Evolutionary conservation across 2,888 invertebrate genomes (phyloP).

Genomic region (Agrotis segetum): DNA sequence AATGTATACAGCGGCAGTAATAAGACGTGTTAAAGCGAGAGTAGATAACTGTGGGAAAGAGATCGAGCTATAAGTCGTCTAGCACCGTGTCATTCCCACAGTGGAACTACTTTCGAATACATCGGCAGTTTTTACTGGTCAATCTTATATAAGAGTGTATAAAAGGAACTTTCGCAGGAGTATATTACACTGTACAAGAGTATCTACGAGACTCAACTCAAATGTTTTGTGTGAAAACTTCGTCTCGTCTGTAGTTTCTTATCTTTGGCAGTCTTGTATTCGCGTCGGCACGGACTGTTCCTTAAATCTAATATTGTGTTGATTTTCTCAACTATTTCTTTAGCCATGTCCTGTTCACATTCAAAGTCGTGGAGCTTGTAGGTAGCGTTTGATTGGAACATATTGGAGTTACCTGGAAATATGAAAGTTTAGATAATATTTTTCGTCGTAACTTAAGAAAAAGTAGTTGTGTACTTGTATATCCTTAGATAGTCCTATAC

Average conservation of each 20-base stretch:
- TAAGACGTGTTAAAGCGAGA: no score
- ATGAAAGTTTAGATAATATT: background rate
- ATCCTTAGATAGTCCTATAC: no score
- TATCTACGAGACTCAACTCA: conserved; percentile 76
- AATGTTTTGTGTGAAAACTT: conserved; percentile 90
- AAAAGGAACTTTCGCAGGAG: conserved; percentile 64
- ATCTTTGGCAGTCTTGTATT: conserved; percentile 95
- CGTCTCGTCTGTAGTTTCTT: conserved; percentile 92
- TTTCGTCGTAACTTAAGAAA: background rate
- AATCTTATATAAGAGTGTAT: conserved; percentile 61
- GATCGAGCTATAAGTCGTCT: no score
- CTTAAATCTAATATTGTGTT: conserved; percentile 96
- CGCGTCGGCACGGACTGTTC: conserved; percentile 95
- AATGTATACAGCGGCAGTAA: conserved; percentile 32
- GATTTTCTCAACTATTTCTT: conserved; percentile 96
- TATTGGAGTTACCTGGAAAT: conserved; percentile 72
- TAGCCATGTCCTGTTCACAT: conserved; percentile 93
- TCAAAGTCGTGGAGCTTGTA: conserved; percentile 98
- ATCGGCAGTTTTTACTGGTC: conserved; percentile 26
- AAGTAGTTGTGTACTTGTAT: no score
- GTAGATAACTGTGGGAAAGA: no score
- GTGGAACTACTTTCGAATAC: no score
- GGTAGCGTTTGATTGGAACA: conserved; percentile 86
- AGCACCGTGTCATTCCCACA: no score
- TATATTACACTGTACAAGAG: conserved; percentile 67